A percentile compares a stretch with the other conserved stretches of the same genome.
Conservation (phyloP, 2,888 invertebrate species). For the Heliconius ethilla region DNA sequence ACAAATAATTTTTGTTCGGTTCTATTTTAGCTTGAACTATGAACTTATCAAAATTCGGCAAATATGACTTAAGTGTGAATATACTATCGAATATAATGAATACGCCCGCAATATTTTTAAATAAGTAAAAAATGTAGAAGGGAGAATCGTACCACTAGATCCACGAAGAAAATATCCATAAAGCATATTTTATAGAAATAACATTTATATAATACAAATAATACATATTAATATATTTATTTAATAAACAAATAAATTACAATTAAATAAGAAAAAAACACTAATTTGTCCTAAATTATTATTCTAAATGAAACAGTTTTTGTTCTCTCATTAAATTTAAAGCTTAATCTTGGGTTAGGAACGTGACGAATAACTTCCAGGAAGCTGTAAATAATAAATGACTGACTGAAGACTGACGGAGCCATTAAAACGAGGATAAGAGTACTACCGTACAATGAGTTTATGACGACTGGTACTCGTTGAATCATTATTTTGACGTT, state of each 20-base stretch:
- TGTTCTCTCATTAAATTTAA: not conserved
- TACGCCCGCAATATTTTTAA: not conserved
- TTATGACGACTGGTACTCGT: constrained; percentile 5
- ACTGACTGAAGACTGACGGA: constrained; percentile 21
- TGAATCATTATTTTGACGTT: constrained; percentile 20
- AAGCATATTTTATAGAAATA: not conserved
- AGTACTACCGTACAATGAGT: constrained; percentile 2
- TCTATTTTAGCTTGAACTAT: not conserved
- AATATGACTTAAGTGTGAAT: not conserved
- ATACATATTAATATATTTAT: not conserved
- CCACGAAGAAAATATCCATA: not conserved
- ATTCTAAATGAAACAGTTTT: constrained; percentile 3
- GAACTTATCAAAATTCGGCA: not conserved
- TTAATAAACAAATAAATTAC: not conserved
- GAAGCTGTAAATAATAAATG: constrained; percentile 29
- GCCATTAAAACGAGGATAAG: constrained; percentile 18
- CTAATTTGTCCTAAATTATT: not conserved
- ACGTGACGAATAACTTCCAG: constrained; percentile 41
- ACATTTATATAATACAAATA: not conserved
- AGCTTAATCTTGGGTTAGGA: constrained; percentile 22
- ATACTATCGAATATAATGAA: too few species aligned
- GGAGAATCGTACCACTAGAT: not conserved
- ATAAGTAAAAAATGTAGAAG: not conserved
- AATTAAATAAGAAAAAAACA: not conserved
- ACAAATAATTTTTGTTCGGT: too few species aligned